Evolutionary conservation across 2,797 vertebrate species (phyloP).

Genomic region (Clarias platycephalus): DNA sequence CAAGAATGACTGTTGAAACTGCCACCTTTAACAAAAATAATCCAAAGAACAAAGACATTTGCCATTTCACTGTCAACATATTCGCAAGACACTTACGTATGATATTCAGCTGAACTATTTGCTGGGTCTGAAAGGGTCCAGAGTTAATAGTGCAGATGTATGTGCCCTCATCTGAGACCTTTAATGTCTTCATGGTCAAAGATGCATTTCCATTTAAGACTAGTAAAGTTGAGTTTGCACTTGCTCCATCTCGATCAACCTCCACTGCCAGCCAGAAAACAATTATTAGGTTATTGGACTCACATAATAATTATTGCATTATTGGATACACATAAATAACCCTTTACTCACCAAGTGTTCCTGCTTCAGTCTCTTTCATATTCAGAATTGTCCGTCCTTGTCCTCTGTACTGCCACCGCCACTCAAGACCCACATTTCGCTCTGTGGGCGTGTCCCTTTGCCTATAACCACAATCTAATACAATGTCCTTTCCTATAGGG

Average conservation of each 20-base stretch:
- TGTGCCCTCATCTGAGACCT: conserved; percentile 76
- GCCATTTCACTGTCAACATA: neutral
- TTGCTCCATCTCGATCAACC: conserved; percentile 60
- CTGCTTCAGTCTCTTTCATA: conserved; percentile 63
- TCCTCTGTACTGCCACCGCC: conserved; percentile 82
- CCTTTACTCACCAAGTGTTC: conserved; percentile 59
- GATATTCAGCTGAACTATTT: conserved; percentile 75
- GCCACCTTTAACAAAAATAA: neutral
- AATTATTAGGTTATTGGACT: neutral
- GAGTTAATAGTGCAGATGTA: conserved; percentile 79
- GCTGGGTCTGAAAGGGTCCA: conserved; percentile 73
- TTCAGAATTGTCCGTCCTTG: conserved; percentile 70
- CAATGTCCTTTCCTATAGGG: conserved; percentile 65
- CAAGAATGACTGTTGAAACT: neutral
- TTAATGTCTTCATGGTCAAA: conserved; percentile 69
- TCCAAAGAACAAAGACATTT: neutral
- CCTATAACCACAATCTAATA: conserved; percentile 79
- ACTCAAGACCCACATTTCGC: conserved; percentile 70
- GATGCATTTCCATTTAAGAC: conserved; percentile 71
- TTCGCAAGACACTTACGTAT: conserved; percentile 68
- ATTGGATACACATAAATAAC: neutral
- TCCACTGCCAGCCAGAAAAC: conserved; percentile 57
- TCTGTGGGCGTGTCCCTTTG: conserved; percentile 64
- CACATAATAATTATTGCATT: neutral
- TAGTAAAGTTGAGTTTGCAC: conserved; percentile 63